phyloP scores from a whole-genome alignment of 2,113 vertebrate species.

The Dolichallabes microphthalmus region DNA sequence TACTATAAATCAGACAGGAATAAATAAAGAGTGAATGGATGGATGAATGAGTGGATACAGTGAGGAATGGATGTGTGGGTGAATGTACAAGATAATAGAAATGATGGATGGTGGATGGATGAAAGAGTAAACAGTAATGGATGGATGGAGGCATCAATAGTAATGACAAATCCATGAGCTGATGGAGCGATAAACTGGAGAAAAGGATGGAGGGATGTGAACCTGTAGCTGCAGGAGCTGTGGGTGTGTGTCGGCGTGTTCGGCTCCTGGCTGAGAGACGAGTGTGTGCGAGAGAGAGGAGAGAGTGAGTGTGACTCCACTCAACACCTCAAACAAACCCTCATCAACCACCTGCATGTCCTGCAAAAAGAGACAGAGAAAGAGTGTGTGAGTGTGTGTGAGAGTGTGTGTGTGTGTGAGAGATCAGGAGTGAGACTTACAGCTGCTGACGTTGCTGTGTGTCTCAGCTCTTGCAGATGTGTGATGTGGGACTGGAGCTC shows the following conservation, averaged over 20 bases:
- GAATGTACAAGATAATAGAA: neutral
- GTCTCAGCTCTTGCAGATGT: conserved; percentile 75
- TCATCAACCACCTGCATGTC: conserved; percentile 68
- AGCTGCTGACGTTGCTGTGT: conserved; percentile 74
- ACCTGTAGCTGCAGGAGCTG: conserved; percentile 76
- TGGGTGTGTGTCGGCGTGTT: conserved; percentile 59
- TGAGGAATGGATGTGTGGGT: neutral
- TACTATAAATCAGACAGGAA: neutral
- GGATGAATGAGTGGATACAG: neutral
- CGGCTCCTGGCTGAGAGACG: conserved; percentile 54
- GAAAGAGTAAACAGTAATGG: neutral
- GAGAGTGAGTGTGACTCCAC: conserved; percentile 72
- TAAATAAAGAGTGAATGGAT: neutral
- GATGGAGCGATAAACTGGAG: neutral
- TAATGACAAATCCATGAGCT: neutral
- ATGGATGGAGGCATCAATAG: neutral
- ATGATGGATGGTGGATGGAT: neutral
- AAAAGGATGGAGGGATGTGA: neutral
- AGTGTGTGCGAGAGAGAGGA: conserved; percentile 73
- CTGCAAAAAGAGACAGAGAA: conserved; percentile 42
- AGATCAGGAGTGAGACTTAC: neutral
- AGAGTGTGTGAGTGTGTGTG: neutral
- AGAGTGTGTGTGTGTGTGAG: neutral
- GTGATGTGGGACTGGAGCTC: conserved; percentile 75
- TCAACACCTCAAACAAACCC: conserved; percentile 77